Base-by-base conservation (phyloP, 1,140 invertebrate genomes). In the Diorhabda sublineata region DNA sequence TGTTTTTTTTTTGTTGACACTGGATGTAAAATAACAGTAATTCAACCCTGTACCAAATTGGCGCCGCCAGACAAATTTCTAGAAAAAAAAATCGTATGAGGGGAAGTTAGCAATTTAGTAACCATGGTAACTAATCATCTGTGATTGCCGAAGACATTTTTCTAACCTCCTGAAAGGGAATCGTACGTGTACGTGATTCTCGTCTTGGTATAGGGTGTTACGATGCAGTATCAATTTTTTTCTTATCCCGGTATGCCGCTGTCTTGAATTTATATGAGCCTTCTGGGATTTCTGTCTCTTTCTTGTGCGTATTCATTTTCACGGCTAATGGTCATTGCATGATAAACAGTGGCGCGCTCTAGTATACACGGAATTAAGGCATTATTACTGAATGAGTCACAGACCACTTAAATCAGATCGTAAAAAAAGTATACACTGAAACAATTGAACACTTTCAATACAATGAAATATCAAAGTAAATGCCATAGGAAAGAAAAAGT, bases 91-190 rank as follows among this genome's bases (percentile, higher is more conserved):
- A 62, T 60, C 26, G 61, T 44, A 62, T 44, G 42, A 62, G 43
- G 61, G 61, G 44, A 62, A 62, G 61, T 62, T 62, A 45, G 61
- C 61, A 62, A 62, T 62, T 62, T 62, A 45, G 61, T 62, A 44
- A 44, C 61, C 61, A 62, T 62, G 61, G 61, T 62, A n/a, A 62
- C 61, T 62, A 62, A 62, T 62, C 61, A 62, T 44, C n/a, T 62
- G 42, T 62, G 61, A 62, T 62, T 62, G 61, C 61, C 43, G 26
- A 62, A 62, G 61, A 62, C 44, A 62, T 44, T 62, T 62, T 62
- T 62, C 44, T 44, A 62, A n/a, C 61, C 61, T 11, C 6, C 8
- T 42, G 61, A 45, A 44, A 3, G 4, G 47, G 3, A 4, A 4
- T 52, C 47, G 47, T n/a, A 4, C 6, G 6, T 43, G 61, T 62